These are phyloP conservation scores for Paradoxurus hermaphroditus DNA, from an alignment of 2,113 vertebrate species.

Conservation along the genomic window DNA sequence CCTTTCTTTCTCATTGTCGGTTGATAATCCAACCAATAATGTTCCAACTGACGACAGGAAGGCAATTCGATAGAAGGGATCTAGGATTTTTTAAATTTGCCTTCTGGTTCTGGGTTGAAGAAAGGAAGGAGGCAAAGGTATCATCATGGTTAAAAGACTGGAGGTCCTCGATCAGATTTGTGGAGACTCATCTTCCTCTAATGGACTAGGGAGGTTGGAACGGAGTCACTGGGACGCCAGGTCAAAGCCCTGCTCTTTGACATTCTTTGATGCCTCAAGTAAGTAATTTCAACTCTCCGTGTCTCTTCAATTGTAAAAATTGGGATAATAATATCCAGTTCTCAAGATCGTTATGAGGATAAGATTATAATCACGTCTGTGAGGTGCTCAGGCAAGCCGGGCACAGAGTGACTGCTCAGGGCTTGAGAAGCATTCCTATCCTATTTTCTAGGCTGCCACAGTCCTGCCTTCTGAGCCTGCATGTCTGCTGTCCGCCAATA, in stretches of 20 bases:
- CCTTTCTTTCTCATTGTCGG: not conserved
- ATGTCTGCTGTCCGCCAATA: fast-evolving
- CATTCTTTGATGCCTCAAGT: not conserved
- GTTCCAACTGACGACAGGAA: not conserved
- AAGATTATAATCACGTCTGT: not conserved
- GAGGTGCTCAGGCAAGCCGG: not conserved
- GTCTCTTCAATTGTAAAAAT: not conserved
- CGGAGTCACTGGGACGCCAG: not conserved
- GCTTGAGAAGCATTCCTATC: not conserved
- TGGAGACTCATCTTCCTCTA: not conserved
- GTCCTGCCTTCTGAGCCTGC: not conserved
- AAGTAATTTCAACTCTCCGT: not conserved
- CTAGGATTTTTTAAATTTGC: not conserved
- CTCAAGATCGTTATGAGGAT: not conserved
- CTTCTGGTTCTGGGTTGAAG: not conserved
- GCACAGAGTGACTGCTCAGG: not conserved
- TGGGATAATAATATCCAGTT: not conserved
- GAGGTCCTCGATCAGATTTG: not conserved
- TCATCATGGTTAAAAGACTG: not conserved
- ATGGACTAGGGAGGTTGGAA: not conserved
- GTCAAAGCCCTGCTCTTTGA: not conserved
- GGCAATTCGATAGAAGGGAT: not conserved
- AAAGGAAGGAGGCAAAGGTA: not conserved
- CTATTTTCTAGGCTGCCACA: not conserved
- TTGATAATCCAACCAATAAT: not conserved